Conservation (phyloP, 2,888 invertebrate species). For the Phorcus lineatus region DNA sequence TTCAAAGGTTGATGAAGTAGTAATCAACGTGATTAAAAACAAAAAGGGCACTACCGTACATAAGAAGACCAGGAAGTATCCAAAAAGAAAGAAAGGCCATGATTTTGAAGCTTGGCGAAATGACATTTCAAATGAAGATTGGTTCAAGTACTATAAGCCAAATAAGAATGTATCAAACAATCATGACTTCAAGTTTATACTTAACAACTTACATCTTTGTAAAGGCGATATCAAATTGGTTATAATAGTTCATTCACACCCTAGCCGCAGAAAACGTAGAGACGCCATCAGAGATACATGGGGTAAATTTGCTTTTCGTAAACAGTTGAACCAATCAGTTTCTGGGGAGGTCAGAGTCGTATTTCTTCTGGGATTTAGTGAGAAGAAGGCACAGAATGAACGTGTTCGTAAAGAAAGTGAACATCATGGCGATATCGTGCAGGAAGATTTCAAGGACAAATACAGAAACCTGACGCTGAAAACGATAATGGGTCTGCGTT, state of each 20-base stretch:
- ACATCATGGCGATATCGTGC: not conserved
- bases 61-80: not conserved
- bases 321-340: not conserved
- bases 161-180: not conserved
- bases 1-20: too few relatives aligned
- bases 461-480: slow-evolving; percentile 8
- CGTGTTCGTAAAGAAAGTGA: not conserved
- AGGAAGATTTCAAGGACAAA: not conserved
- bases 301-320: not conserved
- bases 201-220: not conserved
- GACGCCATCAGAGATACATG: not conserved
- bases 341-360: not conserved
- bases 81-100: not conserved
- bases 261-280: not conserved
- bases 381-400: not conserved
- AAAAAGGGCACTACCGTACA: too few relatives aligned
- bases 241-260: not conserved
- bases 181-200: not conserved
- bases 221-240: not conserved
- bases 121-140: not conserved
- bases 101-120: not conserved
- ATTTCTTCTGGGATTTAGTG: not conserved
- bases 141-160: not conserved
- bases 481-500: not conserved
- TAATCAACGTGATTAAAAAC: too few relatives aligned